phyloP scores from a whole-genome alignment of 2,888 invertebrate species.

The Abrostola tripartita region DNA sequence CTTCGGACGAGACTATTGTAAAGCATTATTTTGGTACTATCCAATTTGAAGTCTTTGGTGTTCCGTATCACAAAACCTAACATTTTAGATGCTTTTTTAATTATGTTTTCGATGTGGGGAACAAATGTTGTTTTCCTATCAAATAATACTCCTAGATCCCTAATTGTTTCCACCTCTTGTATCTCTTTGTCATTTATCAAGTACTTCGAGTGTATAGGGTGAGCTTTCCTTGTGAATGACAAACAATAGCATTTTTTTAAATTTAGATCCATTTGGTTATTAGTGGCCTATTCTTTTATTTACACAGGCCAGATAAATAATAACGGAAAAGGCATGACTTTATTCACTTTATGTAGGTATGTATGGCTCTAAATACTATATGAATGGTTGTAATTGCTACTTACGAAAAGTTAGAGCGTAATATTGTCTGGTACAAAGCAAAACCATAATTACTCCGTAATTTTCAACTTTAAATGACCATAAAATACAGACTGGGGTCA shows the following conservation, averaged over 20 bases:
- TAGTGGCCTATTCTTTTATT: neutral
- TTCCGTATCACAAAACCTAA: neutral
- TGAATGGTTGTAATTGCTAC: no score
- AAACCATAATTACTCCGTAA: neutral
- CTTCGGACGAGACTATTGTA: conserved; percentile 5
- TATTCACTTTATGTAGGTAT: no score
- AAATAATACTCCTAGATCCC: conserved; percentile 4
- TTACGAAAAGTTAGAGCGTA: no score
- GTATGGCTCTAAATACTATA: no score
- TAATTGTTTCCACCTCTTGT: conserved; percentile 1
- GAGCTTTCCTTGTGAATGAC: conserved; percentile 2
- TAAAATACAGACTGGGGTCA: conserved; percentile 35
- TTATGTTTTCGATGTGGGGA: conserved; percentile 1
- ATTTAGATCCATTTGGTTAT: conserved; percentile 4
- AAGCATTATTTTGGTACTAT: conserved; percentile 6
- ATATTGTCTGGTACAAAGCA: neutral
- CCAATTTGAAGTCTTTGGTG: neutral
- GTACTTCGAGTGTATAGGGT: neutral
- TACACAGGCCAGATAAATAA: no score
- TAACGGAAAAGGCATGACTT: no score
- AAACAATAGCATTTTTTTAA: neutral
- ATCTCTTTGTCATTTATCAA: neutral
- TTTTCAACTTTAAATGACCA: conserved; percentile 32
- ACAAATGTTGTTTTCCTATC: conserved; percentile 1
- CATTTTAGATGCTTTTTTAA: conserved; percentile 7